phyloP scores from a whole-genome alignment of 2,113 vertebrate species.

The Ptychochromis oligacanthus region DNA sequence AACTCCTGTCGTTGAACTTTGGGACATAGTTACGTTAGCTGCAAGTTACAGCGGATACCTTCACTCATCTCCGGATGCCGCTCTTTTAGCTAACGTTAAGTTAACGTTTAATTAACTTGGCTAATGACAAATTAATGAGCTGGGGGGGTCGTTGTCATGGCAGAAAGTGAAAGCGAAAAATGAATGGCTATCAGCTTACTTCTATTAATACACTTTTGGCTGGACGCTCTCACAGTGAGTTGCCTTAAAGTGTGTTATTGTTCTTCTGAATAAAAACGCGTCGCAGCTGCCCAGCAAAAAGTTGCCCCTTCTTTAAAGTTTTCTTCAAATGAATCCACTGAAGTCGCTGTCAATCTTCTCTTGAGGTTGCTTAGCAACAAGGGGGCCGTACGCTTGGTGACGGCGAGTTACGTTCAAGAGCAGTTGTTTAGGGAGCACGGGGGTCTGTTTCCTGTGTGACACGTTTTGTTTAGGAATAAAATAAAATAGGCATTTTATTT shows the following conservation, averaged over 20 bases:
- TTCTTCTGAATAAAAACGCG: not conserved
- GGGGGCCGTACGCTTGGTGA: conserved; percentile 24
- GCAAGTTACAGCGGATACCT: conserved; percentile 26
- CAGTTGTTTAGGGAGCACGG: not conserved
- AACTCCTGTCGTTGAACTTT: not conserved
- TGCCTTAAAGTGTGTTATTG: not conserved
- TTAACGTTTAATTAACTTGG: conserved; percentile 56
- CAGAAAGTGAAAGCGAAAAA: conserved; percentile 68
- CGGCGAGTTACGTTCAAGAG: conserved; percentile 62
- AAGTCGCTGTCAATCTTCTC: conserved; percentile 64
- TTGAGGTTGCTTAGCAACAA: conserved; percentile 72
- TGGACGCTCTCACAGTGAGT: not conserved
- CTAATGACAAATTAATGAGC: conserved; percentile 70
- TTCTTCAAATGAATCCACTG: conserved; percentile 22
- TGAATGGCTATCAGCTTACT: conserved; percentile 57
- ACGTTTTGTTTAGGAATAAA: not conserved
- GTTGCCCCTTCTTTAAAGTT: conserved; percentile 29
- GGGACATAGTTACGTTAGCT: not conserved
- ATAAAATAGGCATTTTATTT: not conserved
- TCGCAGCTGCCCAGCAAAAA: not conserved
- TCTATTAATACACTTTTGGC: conserved; percentile 13
- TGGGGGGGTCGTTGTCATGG: conserved; percentile 69
- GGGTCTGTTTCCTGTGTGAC: not conserved
- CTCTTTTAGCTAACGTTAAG: conserved; percentile 34
- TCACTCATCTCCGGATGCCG: conserved; percentile 35